Conservation (phyloP, 2,797 vertebrate genomes). For the Rhinichthys osculus region DNA sequence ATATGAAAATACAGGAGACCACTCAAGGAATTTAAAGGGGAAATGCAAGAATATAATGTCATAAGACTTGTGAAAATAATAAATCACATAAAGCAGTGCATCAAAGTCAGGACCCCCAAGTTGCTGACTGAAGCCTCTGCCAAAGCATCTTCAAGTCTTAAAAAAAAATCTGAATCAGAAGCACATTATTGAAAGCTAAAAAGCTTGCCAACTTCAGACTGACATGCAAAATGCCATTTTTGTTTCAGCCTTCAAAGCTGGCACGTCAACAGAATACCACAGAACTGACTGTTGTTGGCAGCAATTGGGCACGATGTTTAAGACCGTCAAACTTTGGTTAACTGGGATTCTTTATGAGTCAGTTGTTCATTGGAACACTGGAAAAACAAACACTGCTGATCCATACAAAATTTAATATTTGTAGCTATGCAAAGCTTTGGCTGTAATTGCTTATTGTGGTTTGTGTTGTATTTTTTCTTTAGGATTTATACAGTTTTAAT, state of each 20-base stretch:
- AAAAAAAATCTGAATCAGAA: background rate
- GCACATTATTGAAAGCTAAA: constrained; percentile 8
- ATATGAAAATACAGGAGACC: background rate
- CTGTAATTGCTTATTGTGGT: background rate
- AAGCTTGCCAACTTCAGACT: background rate
- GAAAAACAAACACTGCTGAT: background rate
- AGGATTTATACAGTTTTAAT: background rate
- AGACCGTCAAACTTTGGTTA: too few species aligned
- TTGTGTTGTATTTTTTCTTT: background rate
- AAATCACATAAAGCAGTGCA: background rate
- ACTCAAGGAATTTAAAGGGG: background rate
- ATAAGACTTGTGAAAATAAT: background rate
- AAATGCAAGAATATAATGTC: background rate
- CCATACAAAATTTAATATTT: background rate
- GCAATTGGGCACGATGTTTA: background rate
- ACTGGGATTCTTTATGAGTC: background rate
- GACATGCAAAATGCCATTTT: background rate
- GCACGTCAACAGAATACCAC: background rate
- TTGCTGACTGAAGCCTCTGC: background rate
- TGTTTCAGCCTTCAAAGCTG: background rate
- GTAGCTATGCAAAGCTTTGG: background rate
- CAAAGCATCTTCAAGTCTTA: background rate
- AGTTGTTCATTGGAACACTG: background rate
- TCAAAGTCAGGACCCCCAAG: background rate
- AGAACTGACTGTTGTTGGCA: background rate